Evolutionary conservation across 2,888 invertebrate genomes (phyloP).

Genomic region (Thereva unica): DNA sequence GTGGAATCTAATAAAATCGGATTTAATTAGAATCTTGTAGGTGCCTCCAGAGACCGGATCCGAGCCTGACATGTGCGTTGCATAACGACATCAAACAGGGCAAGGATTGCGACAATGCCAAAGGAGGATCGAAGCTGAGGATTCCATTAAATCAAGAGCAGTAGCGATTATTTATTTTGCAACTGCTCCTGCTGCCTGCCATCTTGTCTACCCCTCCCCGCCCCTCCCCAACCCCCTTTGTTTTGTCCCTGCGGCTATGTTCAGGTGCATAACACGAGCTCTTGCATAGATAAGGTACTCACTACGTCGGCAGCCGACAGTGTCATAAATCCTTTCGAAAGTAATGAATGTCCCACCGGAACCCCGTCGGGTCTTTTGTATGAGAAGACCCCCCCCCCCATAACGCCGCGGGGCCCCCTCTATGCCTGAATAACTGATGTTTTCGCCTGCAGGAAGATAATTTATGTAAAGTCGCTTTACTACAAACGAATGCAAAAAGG

Average conservation of each 20-base stretch:
- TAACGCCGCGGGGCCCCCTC: not conserved
- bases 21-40: slow-evolving; percentile 13
- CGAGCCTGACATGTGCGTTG: not conserved
- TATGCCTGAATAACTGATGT: slow-evolving; percentile 15
- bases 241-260: too few species aligned
- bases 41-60: not conserved
- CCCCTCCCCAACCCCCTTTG: too few species aligned
- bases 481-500: not conserved
- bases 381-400: too few species aligned
- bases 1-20: slow-evolving; percentile 22
- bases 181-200: too few species aligned
- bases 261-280: too few species aligned
- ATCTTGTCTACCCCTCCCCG: too few species aligned
- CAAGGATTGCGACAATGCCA: too few species aligned
- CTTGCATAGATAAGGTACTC: not conserved
- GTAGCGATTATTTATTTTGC: too few species aligned
- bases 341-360: not conserved
- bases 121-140: too few species aligned
- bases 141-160: too few species aligned
- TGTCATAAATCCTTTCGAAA: not conserved
- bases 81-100: not conserved
- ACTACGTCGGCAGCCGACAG: not conserved
- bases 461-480: slow-evolving; percentile 12
- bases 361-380: too few species aligned
- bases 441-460: slow-evolving; percentile 7